These are phyloP conservation scores for Enteromius viviparus DNA, from an alignment of 2,797 vertebrate genomes.

Conservation along the genomic window DNA sequence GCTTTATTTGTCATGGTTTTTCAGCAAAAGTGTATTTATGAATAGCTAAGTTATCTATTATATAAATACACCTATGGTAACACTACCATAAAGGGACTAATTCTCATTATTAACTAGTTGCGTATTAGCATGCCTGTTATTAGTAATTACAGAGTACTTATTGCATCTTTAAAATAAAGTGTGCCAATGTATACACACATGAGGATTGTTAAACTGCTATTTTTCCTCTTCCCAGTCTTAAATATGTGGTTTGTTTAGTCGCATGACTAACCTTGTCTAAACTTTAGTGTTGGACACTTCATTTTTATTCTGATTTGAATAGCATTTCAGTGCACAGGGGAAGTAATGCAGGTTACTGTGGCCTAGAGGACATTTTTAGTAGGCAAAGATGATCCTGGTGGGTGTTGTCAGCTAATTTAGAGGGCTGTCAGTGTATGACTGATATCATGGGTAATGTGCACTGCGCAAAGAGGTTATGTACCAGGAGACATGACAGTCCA, in stretches of 20 bases:
- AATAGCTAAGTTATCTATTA: background rate
- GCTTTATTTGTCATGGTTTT: background rate
- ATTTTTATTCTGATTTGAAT: conserved; percentile 17
- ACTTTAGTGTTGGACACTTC: background rate
- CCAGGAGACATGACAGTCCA: conserved; percentile 54
- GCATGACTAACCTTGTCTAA: background rate
- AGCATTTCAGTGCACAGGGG: conserved; percentile 11
- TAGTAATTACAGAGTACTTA: background rate
- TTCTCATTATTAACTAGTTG: background rate
- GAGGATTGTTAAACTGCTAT: background rate
- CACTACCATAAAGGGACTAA: background rate
- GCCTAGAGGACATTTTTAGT: conserved; percentile 45
- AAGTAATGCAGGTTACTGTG: conserved; percentile 37
- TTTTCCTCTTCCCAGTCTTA: background rate
- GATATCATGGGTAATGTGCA: conserved; percentile 58
- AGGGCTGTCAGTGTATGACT: conserved; percentile 50
- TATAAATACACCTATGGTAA: background rate
- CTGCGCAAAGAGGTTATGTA: conserved; percentile 53
- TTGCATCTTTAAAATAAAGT: background rate
- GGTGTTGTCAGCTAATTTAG: conserved; percentile 63
- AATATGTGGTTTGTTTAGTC: background rate
- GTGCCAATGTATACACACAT: background rate
- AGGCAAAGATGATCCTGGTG: conserved; percentile 63
- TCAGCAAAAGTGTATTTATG: background rate
- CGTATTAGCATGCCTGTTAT: background rate